Evolutionary conservation across 1,140 invertebrate species (phyloP).

Genomic region (Holcopasites calliopsidis): DNA sequence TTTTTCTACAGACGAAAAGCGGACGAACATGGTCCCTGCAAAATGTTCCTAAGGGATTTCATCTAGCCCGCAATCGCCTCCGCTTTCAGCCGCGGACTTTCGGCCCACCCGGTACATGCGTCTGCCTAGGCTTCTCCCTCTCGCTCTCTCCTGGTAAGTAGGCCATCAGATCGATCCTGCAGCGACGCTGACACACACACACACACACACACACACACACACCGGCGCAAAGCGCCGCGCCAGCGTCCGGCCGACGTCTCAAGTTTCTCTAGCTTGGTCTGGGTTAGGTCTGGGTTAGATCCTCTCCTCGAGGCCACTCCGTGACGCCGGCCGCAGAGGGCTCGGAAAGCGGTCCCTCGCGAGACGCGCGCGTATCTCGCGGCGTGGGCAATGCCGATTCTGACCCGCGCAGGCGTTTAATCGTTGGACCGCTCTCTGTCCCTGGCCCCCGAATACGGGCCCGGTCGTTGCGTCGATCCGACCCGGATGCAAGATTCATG

Average conservation of each 20-base stretch:
- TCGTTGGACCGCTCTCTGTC: too few relatives aligned
- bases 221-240: slow-evolving; percentile 16
- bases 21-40: too few relatives aligned
- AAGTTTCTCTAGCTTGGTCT: slow-evolving; percentile 31
- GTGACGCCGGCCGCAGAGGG: slow-evolving; percentile 11
- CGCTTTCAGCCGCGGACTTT: not conserved
- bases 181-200: slow-evolving; percentile 57
- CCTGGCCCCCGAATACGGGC: too few relatives aligned
- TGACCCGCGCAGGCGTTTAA: too few relatives aligned
- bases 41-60: too few relatives aligned
- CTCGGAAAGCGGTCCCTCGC: too few relatives aligned
- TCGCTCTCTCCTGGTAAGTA: slow-evolving; percentile 70
- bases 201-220: too few relatives aligned
- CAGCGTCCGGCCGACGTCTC: not conserved
- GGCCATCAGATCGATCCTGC: slow-evolving; percentile 75
- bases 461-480: slow-evolving; percentile 8
- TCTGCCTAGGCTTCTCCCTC: slow-evolving; percentile 40
- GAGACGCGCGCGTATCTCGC: too few relatives aligned
- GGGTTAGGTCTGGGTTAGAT: slow-evolving; percentile 46
- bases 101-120: slow-evolving; percentile 23
- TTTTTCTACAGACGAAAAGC: not conserved
- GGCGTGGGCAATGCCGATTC: too few relatives aligned
- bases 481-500: slow-evolving; percentile 56
- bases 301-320: slow-evolving; percentile 35
- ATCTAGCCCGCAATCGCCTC: not conserved